Base-by-base conservation (phyloP, 2,888 invertebrate species). In the Nemotelus nigrinus region DNA sequence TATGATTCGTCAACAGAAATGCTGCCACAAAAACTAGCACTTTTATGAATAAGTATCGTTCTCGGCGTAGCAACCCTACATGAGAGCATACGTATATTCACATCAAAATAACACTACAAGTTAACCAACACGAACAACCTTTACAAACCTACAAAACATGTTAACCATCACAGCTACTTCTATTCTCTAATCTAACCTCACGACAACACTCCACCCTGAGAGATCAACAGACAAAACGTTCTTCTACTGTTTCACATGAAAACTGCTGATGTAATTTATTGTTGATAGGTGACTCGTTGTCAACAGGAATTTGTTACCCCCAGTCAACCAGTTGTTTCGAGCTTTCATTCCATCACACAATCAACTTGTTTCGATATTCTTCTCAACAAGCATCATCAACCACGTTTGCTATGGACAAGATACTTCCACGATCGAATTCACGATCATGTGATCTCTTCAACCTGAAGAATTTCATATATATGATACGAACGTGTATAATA, bases 221-320 rank as follows among this genome's bases (percentile, higher is more conserved):
- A 48, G 39, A 10, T 48, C 8, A 47, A 48, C 48, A 6, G 53
- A 8, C 39, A 25, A 3, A 55, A 41, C 7, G 48, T 3, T 60
- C 41, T 45, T 60, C 74, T 41, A 74, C 74, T 43, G 74, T 74
- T 74, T 41, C 39, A 72, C 47, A 74, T 74, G 60, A 63, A 63
- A 48, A 43, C 63, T 74, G 63, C 45, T 63, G 50, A 74, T 60
- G 60, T 74, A 74, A 74, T 74, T 74, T 74, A 74, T 74, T 60
- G 74, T 63, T 63, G 48, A 60, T 60, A 25, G 74, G 47, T 74
- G 60, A 74, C n/a, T 74, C 6, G 74, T 74, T 74, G 74, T 74
- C 74, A 74, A 74, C 74, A 60, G 60, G 63, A 43, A 60, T 60
- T 74, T 57, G 58, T 72, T 72, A 60, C 48, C 48, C 50, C 43